Evolutionary conservation across 1,140 invertebrate genomes (phyloP), one percentile per base, ranked within the genome.

Genomic region (Drosophila littoralis): DNA sequence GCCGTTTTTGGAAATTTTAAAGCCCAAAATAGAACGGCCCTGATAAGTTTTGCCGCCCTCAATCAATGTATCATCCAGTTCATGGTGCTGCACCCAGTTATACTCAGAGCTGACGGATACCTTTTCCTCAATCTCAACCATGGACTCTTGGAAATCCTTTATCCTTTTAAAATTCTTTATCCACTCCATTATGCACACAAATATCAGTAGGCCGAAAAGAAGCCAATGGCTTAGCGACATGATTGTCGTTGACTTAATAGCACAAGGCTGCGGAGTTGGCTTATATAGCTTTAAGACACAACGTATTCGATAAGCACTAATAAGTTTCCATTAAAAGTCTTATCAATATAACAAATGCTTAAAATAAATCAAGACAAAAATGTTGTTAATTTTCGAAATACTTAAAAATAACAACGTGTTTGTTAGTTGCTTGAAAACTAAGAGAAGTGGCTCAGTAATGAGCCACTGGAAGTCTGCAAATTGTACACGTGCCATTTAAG

Each of bases 11-110:
- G 77, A 81, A 48, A 92, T 78, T 68, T 93, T 94, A 0, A 95
- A 93, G 1, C 94, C 95, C 46, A 94, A 91, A 54, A 96, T 95
- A 7, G 95, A 88, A 22, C 95, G 93, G 0, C 93, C 92, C 71
- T 95, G 93, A 73, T 94, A 94, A 8, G 93, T 92, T 35, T 77
- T 88, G 7, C 94, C 94, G 42, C 81, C 92, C 7, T 92, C 80
- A 5, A 94, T 67, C 0, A 93, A 65, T 10, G 92, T 72, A 64
- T 94, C 93, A 0, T 93, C 91, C 13, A 94, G 68, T 1, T 76
- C 91, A 60, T 94, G 91, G 75, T 94, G 94, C 33, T 77, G 80
- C 1, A 57, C 91, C 88, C 94, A 94, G 43, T 75, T 82, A 59
- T 92, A 92, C 10, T 48, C 42, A 1, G 9, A 15, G 28, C 7